Conservation (phyloP, 2,797 vertebrate species). For the Enteromius fasciolatus region DNA sequence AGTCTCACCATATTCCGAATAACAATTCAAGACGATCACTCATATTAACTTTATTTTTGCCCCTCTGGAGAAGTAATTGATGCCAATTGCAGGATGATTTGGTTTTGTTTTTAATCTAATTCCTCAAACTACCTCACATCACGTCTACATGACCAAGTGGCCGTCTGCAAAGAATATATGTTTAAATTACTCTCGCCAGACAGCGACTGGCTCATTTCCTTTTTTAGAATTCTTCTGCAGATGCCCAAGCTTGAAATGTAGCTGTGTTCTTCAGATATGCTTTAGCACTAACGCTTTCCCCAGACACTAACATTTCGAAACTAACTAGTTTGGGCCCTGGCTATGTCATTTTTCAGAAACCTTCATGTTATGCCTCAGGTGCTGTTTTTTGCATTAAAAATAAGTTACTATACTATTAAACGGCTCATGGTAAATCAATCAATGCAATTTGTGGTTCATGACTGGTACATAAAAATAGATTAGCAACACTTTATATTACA, state of each 20-base stretch:
- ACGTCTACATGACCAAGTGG: conserved; percentile 70
- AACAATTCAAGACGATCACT: conserved; percentile 65
- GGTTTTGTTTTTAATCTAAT: conserved; percentile 53
- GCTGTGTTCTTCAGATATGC: conserved; percentile 72
- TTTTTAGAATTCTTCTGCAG: conserved; percentile 61
- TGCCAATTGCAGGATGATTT: conserved; percentile 64
- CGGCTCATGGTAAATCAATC: background rate
- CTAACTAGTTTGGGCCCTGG: conserved; percentile 13
- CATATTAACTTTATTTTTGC: conserved; percentile 55
- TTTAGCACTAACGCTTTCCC: conserved; percentile 69
- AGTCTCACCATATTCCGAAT: conserved; percentile 70
- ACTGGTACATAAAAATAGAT: background rate
- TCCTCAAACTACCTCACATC: conserved; percentile 65
- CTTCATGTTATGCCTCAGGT: conserved; percentile 9
- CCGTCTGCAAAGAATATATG: conserved; percentile 68
- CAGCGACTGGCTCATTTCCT: conserved; percentile 13
- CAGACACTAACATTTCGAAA: conserved; percentile 28
- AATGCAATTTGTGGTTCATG: background rate
- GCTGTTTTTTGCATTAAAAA: conserved; percentile 2
- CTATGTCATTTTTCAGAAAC: conserved; percentile 7
- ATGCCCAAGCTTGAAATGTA: conserved; percentile 70
- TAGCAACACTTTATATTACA: conserved; percentile 35
- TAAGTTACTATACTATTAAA: background rate
- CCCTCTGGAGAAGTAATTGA: conserved; percentile 64
- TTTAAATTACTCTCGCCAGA: conserved; percentile 11